Conservation (phyloP, 2,888 invertebrate genomes). For the Ectobius pallidus region DNA sequence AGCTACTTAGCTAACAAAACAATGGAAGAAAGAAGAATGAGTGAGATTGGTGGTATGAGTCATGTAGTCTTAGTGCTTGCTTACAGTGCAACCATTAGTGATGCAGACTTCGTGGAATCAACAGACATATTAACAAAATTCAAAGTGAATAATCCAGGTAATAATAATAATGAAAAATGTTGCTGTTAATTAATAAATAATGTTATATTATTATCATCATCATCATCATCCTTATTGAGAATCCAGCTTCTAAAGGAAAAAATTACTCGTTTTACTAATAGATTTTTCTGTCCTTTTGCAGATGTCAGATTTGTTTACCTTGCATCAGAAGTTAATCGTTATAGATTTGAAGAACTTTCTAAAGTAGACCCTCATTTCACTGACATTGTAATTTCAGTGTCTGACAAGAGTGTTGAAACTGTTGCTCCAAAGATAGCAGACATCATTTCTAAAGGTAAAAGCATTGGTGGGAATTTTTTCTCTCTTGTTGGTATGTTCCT, state of each 20-base stretch:
- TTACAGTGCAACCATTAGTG: conserved; percentile 9
- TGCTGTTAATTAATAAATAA: too few relatives aligned
- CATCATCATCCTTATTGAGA: too few relatives aligned
- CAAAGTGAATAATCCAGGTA: conserved; percentile 13
- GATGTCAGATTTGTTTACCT: conserved; percentile 4
- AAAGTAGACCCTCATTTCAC: background rate
- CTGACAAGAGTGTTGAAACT: background rate
- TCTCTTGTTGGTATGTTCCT: too few relatives aligned
- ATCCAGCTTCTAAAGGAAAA: background rate
- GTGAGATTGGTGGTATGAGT: background rate
- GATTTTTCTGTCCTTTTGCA: background rate
- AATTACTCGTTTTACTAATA: background rate
- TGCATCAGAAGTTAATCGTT: background rate
- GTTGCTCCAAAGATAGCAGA: background rate
- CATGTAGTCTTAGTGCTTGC: conserved; percentile 3
- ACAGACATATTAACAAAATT: background rate
- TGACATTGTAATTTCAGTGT: background rate
- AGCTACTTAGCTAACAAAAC: background rate
- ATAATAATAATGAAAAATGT: too few relatives aligned
- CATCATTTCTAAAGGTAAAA: background rate
- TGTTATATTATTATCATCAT: too few relatives aligned
- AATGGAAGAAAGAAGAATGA: background rate
- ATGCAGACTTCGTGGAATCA: background rate
- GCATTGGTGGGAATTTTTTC: too few relatives aligned
- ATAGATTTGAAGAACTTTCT: background rate